Conservation (phyloP, 2,797 vertebrate genomes). For the Hybognathus amarus region DNA sequence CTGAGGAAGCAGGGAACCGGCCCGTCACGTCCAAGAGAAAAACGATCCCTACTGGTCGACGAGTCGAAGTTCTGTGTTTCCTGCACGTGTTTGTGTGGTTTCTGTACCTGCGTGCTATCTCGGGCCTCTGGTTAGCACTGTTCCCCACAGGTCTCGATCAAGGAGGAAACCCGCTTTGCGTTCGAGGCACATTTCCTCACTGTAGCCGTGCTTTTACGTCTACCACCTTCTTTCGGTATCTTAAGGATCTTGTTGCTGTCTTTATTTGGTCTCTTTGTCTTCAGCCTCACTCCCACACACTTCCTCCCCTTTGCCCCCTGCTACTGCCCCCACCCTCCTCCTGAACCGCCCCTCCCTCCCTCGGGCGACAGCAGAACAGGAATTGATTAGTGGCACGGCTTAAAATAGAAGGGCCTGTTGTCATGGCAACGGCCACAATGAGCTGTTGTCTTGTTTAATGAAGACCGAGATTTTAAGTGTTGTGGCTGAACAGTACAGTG, state of each 20-base stretch:
- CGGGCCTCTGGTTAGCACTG: constrained; percentile 26
- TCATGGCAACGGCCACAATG: constrained; percentile 83
- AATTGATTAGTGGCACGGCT: constrained; percentile 84
- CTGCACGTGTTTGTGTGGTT: constrained; percentile 28
- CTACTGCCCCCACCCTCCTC: constrained; percentile 64
- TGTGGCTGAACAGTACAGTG: constrained; percentile 59
- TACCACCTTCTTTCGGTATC: constrained; percentile 27
- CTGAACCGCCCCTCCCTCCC: constrained; percentile 69
- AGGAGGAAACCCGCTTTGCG: constrained; percentile 45
- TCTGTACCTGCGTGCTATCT: constrained; percentile 11
- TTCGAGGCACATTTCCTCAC: constrained; percentile 43
- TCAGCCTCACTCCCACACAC: constrained; percentile 63
- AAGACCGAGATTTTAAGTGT: constrained; percentile 73
- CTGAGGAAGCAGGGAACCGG: not conserved
- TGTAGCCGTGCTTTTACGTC: constrained; percentile 41
- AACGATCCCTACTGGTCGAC: not conserved
- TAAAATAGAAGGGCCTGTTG: constrained; percentile 84
- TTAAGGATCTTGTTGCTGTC: constrained; percentile 47
- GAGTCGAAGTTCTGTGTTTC: constrained; percentile 8
- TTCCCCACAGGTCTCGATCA: constrained; percentile 38
- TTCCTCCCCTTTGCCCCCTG: constrained; percentile 68
- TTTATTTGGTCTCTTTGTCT: constrained; percentile 72
- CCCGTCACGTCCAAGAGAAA: not conserved
- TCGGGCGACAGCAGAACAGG: constrained; percentile 79
- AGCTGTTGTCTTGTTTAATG: constrained; percentile 85